These are phyloP conservation scores for Ricordea florida DNA, from an alignment of 92 coral and sea anemone genomes.

Conservation along the genomic window DNA sequence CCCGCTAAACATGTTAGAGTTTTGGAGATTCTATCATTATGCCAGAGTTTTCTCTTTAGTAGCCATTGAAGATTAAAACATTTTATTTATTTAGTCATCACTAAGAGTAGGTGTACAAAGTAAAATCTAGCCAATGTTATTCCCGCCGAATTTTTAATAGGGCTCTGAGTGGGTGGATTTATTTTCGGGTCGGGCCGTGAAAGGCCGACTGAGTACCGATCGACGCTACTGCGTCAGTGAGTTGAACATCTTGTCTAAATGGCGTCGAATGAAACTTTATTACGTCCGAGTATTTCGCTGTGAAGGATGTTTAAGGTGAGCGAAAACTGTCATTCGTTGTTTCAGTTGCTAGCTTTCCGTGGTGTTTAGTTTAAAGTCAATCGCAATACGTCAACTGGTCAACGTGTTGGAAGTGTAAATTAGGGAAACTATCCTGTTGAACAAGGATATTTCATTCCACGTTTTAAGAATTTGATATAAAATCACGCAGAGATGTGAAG, in stretches of 20 bases:
- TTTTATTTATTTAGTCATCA: background rate
- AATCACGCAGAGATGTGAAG: background rate
- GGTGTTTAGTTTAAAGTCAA: too few species aligned
- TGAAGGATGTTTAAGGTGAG: conserved; percentile 40
- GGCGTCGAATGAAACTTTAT: conserved; percentile 4
- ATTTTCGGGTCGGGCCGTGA: conserved; percentile 36
- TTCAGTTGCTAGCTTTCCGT: too few species aligned
- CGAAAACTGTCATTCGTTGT: too few species aligned
- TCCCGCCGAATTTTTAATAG: conserved; percentile 40
- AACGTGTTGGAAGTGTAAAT: too few species aligned
- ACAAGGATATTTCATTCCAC: background rate
- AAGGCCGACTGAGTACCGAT: conserved; percentile 14
- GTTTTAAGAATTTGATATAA: background rate
- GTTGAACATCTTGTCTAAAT: background rate
- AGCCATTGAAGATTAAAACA: background rate
- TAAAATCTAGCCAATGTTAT: background rate
- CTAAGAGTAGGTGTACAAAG: background rate
- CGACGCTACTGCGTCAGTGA: background rate
- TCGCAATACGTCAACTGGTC: too few species aligned
- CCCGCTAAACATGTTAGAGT: conserved; percentile 21
- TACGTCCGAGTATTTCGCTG: background rate
- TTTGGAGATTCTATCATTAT: background rate
- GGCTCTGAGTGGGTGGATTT: conserved; percentile 34
- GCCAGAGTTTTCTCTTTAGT: background rate
- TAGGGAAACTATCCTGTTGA: too few species aligned